Evolutionary conservation across 2,888 invertebrate species (phyloP).

Genomic region (Anthophora plumipes): DNA sequence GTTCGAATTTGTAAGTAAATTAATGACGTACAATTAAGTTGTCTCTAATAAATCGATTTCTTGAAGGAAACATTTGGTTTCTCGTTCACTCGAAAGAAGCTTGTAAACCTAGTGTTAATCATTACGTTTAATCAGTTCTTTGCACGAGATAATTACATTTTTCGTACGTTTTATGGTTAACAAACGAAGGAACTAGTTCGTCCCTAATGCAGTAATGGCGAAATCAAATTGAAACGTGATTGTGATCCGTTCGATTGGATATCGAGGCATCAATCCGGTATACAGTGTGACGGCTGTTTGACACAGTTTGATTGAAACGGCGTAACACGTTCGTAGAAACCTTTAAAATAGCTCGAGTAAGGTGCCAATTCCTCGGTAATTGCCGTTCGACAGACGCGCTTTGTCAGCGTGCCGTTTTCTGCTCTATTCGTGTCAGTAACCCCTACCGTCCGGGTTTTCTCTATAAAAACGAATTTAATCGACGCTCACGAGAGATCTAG

Average conservation of each 20-base stretch:
- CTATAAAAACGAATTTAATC: conserved; percentile 35
- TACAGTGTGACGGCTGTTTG: conserved; percentile 14
- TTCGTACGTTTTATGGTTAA: not conserved
- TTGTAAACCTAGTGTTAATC: no score
- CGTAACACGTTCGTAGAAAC: conserved; percentile 49
- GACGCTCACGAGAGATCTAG: not conserved
- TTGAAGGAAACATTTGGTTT: no score
- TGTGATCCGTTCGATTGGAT: not conserved
- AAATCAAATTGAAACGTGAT: conserved; percentile 6
- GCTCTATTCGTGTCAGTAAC: conserved; percentile 41
- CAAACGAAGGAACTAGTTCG: not conserved
- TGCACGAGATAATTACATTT: not conserved
- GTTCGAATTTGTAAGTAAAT: no score
- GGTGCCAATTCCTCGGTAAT: conserved; percentile 63
- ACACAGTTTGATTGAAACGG: conserved; percentile 49
- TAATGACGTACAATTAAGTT: no score
- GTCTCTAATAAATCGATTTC: no score
- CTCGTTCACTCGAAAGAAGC: no score
- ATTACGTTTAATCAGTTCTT: no score
- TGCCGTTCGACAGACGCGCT: conserved; percentile 61
- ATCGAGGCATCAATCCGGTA: not conserved
- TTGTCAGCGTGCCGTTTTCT: conserved; percentile 39
- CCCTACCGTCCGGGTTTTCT: conserved; percentile 13
- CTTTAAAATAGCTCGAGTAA: conserved; percentile 57
- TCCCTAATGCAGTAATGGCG: no score